A percentile compares a stretch with the other conserved stretches of the same genome.
phyloP scores from a whole-genome alignment of 2,797 vertebrate genomes.

The Sebastes reedi region DNA sequence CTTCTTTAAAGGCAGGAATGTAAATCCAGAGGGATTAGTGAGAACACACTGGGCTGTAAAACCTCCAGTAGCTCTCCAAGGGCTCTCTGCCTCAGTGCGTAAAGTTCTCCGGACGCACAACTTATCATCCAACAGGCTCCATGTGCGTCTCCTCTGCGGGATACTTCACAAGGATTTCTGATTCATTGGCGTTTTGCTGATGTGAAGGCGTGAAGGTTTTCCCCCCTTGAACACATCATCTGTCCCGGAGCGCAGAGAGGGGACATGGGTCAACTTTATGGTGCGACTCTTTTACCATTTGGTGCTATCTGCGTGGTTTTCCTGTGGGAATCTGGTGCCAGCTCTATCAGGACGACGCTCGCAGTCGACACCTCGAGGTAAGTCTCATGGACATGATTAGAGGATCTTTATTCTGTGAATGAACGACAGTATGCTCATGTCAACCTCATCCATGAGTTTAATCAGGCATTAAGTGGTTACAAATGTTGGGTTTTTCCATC shows the following conservation, averaged over 20 bases:
- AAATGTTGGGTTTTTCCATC: not conserved
- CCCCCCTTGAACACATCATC: slow-evolving; percentile 30
- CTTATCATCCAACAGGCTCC: slow-evolving; percentile 37
- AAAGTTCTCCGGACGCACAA: slow-evolving; percentile 61
- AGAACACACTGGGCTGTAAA: slow-evolving; percentile 60
- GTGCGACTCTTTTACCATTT: slow-evolving; percentile 72
- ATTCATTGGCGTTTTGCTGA: slow-evolving; percentile 24
- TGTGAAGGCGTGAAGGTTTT: slow-evolving; percentile 40
- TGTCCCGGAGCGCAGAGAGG: slow-evolving; percentile 52
- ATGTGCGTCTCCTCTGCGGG: slow-evolving; percentile 61
- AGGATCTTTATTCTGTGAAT: not conserved
- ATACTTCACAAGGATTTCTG: slow-evolving; percentile 42
- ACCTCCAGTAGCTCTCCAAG: slow-evolving; percentile 63
- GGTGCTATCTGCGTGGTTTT: slow-evolving; percentile 72
- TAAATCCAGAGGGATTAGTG: slow-evolving; percentile 75
- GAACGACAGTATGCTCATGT: not conserved
- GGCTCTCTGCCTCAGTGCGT: slow-evolving; percentile 73
- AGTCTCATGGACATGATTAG: slow-evolving; percentile 11
- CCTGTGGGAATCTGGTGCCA: slow-evolving; percentile 72
- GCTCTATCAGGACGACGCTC: slow-evolving; percentile 72
- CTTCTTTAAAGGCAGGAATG: slow-evolving; percentile 73
- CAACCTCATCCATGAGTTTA: not conserved
- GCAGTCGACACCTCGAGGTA: slow-evolving; percentile 75
- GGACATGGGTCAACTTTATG: slow-evolving; percentile 80
- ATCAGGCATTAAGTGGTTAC: not conserved